Percentiles rank a stretch among this genome's conserved stretches.
These are phyloP conservation scores for Euglossa dilemma DNA, from an alignment of 1,140 invertebrate species.

Conservation along the genomic window DNA sequence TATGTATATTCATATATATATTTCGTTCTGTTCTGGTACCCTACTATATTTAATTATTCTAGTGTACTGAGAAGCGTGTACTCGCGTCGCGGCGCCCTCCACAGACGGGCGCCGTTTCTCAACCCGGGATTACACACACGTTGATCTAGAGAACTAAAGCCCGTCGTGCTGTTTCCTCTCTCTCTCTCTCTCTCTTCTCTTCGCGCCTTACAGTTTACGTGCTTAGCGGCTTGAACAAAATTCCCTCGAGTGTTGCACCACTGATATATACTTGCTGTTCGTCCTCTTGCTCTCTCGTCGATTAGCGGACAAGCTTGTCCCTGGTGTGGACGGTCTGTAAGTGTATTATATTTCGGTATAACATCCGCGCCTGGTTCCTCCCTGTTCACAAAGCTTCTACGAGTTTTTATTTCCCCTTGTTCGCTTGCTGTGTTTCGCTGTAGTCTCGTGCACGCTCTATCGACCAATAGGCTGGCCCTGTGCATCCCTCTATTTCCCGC, in stretches of 20 bases:
- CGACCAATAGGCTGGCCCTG: background rate
- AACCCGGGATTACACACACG: constrained; percentile 9
- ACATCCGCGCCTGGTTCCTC: constrained; percentile 5
- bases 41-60: constrained; percentile 47
- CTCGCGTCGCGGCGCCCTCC: constrained; percentile 2
- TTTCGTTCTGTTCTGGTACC: constrained; percentile 51
- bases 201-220: constrained; percentile 5
- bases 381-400: too few relatives aligned
- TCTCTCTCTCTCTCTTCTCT: too few relatives aligned
- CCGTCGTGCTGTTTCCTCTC: background rate
- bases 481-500: background rate
- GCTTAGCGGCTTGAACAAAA: constrained; percentile 27
- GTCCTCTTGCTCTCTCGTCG: constrained; percentile 5
- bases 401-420: background rate
- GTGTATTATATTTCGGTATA: constrained; percentile 46
- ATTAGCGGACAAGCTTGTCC: constrained; percentile 54
- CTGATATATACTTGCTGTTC: background rate
- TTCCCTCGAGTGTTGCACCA: background rate
- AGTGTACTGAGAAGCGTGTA: constrained; percentile 40
- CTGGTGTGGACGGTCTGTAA: constrained; percentile 65
- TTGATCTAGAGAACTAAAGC: constrained; percentile 33
- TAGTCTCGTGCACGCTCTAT: background rate
- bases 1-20: constrained; percentile 40
- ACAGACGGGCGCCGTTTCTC: background rate
- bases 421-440: background rate